These are phyloP conservation scores for Alitta virens DNA, from an alignment of 2,888 invertebrate genomes.

Conservation along the genomic window DNA sequence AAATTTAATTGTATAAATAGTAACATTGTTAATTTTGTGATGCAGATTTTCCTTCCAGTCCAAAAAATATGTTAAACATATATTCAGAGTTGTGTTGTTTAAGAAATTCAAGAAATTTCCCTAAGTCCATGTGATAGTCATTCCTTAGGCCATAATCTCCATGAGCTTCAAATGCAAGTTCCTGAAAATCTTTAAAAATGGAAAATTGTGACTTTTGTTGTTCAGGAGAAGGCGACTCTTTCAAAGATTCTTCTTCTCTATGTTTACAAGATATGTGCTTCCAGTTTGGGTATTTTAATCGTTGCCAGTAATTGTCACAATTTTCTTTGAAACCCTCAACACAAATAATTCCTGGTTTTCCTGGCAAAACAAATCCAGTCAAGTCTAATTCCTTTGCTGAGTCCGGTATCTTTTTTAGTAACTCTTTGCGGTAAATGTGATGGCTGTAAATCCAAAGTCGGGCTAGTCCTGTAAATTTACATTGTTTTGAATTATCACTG, in stretches of 20 bases:
- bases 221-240: slow-evolving; percentile 32
- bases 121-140: slow-evolving; percentile 75
- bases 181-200: slow-evolving; percentile 69
- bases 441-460: slow-evolving; percentile 89
- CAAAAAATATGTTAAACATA: slow-evolving; percentile 79
- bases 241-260: slow-evolving; percentile 63
- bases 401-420: slow-evolving; percentile 75
- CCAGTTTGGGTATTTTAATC: slow-evolving; percentile 77
- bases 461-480: slow-evolving; percentile 29
- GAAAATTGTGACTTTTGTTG: slow-evolving; percentile 45
- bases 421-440: slow-evolving; percentile 84
- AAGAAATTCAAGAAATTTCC: slow-evolving; percentile 73
- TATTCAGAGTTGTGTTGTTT: slow-evolving; percentile 68
- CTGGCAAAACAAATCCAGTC: slow-evolving; percentile 82
- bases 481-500: neutral
- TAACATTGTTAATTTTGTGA: no score
- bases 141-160: slow-evolving; percentile 55
- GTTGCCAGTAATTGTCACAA: slow-evolving; percentile 75
- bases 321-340: slow-evolving; percentile 68
- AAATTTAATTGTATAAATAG: no score
- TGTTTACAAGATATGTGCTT: slow-evolving; percentile 76
- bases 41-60: slow-evolving; percentile 52
- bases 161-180: slow-evolving; percentile 60
- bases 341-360: slow-evolving; percentile 91
- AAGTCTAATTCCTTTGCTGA: slow-evolving; percentile 71